A percentile compares a stretch with the other conserved stretches of the same genome.
These are phyloP conservation scores for Alectoris magna DNA, from an alignment of 2,797 vertebrate genomes.

Conservation along the genomic window DNA sequence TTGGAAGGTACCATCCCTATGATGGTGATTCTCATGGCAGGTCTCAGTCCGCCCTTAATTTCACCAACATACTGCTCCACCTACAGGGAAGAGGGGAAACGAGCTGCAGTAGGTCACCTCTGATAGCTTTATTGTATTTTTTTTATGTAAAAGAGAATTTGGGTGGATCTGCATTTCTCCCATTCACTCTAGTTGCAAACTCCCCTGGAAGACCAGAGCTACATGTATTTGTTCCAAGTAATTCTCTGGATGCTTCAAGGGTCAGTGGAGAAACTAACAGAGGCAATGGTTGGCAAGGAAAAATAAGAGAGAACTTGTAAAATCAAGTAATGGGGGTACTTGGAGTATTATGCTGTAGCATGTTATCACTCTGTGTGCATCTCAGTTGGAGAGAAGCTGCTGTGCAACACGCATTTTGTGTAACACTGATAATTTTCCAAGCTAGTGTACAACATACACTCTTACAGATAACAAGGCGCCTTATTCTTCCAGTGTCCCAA, in stretches of 20 bases:
- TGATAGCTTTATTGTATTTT: neutral
- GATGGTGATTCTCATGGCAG: conserved; percentile 90
- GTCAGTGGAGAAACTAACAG: neutral
- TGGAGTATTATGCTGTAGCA: neutral
- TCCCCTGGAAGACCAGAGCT: neutral
- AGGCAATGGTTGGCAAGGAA: rapidly evolving
- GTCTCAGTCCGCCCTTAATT: conserved; percentile 91
- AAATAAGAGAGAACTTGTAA: neutral
- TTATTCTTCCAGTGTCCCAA: neutral
- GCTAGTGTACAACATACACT: conserved; percentile 1
- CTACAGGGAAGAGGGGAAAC: conserved; percentile 71
- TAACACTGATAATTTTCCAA: conserved; percentile 32
- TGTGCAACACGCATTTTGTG: neutral
- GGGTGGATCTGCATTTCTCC: neutral
- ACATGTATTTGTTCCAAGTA: neutral
- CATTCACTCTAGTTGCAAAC: neutral
- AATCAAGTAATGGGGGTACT: neutral
- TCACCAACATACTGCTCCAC: conserved; percentile 86
- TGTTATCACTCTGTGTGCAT: neutral
- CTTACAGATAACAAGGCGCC: conserved; percentile 4
- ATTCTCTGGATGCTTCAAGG: neutral
- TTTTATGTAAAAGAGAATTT: neutral
- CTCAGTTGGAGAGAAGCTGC: neutral
- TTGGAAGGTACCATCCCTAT: conserved; percentile 89
- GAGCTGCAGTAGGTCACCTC: neutral